Base-by-base conservation (phyloP, 92 coral and sea anemone genomes). In the Phenganax stokvisi region DNA sequence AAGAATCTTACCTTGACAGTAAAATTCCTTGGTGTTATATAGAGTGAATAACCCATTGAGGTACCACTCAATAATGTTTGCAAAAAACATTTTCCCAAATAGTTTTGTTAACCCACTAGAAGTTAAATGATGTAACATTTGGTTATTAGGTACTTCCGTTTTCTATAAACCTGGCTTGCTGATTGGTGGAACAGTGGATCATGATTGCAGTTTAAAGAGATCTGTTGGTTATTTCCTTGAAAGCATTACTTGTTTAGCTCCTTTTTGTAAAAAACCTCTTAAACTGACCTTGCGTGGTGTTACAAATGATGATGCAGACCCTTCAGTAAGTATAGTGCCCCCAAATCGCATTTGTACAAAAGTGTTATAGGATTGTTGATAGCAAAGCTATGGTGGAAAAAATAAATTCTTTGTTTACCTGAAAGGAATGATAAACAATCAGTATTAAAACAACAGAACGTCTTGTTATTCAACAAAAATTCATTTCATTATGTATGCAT, bases 181-280 rank as follows among this genome's bases (percentile, higher is more conserved):
- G 60, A 88, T 93, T 62, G 99, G 99, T 47, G 99, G 99, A 28
- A 79, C 87, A 30, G 70, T 90, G 6, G 97, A 96, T 76, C 97
- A 96, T 86, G 96, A 88, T 29, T 96, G 99, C 70, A 89, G 89
- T 86, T 82, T 89, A 62, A 96, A 92, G 70, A 84, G 99, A 27
- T 86, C 99, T 1, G 89, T 96, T 1, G 99, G 99, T 51, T 96
- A 92, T 78, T 96, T 86, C 79, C 88, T 96, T 28, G 99, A 96
- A 76, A 92, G 92, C 61, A 89, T 96, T 56, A 84, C 90, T 27
- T 87, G 89, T 66, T 82, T 96, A 70, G 99, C 99, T 25, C 99
- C 99, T 8, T 96, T 96, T 74, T 92, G 99, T 83, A 96, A 96
- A 83, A 92, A 92, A 74, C 99, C 99, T 44, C 79, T 96, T 12